These are phyloP conservation scores for Xanthorhoe spadicearia DNA, from an alignment of 2,888 invertebrate genomes.

Conservation along the genomic window DNA sequence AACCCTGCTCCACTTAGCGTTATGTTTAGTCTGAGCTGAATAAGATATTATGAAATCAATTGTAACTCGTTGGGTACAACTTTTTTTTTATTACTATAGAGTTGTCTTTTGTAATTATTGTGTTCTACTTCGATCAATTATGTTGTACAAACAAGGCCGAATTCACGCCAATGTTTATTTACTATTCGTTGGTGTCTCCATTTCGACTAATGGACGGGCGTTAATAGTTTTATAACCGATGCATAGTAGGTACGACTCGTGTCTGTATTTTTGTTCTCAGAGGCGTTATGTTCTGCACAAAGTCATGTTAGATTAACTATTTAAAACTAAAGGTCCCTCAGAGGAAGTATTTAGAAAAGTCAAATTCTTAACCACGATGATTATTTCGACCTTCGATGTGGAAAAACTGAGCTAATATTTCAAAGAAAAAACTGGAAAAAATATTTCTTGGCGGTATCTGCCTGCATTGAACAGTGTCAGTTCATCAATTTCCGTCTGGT, in stretches of 20 bases:
- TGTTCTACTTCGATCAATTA: slow-evolving; percentile 32
- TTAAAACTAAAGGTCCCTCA: too few species aligned
- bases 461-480: slow-evolving; percentile 40
- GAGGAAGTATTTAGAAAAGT: neutral
- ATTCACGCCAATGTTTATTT: slow-evolving; percentile 33
- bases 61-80: too few species aligned
- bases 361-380: neutral
- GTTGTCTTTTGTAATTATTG: slow-evolving; percentile 1
- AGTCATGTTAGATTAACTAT: too few species aligned
- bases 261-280: neutral
- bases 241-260: neutral
- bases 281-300: neutral
- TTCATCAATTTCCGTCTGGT: slow-evolving; percentile 37
- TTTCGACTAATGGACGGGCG: slow-evolving; percentile 36
- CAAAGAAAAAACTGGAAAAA: too few species aligned
- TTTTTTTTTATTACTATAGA: neutral
- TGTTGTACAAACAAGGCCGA: slow-evolving; percentile 37
- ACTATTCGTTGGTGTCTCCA: slow-evolving; percentile 25
- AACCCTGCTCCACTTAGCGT: slow-evolving; percentile 53
- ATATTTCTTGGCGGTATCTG: slow-evolving; percentile 17
- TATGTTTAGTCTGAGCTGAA: slow-evolving; percentile 5
- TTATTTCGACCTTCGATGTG: neutral
- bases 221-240: slow-evolving; percentile 23
- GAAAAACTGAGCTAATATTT: neutral
- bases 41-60: too few species aligned